Conservation (phyloP, 2,113 vertebrate genomes). For the Sisor rabdophorus region DNA sequence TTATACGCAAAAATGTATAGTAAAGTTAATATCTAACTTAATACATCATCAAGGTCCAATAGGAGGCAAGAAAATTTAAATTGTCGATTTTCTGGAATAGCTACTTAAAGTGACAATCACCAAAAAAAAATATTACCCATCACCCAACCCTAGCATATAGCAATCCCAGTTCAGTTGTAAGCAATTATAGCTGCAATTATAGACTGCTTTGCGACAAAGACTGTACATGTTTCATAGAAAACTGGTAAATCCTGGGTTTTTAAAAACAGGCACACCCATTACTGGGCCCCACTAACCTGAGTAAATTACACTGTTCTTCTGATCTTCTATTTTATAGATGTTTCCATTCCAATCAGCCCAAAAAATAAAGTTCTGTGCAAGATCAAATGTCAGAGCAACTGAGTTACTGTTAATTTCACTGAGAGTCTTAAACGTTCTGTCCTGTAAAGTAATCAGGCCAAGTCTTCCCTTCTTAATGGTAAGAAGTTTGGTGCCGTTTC, state of each 20-base stretch:
- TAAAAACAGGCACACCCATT: no score
- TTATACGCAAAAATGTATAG: no score
- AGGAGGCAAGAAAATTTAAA: no score
- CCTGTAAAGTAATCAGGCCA: constrained; percentile 70
- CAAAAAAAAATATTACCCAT: no score
- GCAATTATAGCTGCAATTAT: not conserved
- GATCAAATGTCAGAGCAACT: constrained; percentile 70
- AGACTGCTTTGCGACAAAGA: no score
- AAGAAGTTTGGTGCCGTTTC: constrained; percentile 68
- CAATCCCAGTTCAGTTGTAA: not conserved
- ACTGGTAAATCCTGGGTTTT: no score
- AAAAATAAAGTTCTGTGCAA: constrained; percentile 67
- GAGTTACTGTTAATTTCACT: constrained; percentile 54
- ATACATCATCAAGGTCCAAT: no score
- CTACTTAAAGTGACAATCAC: no score
- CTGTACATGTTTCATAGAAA: no score
- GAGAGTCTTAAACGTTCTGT: constrained; percentile 61
- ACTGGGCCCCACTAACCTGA: constrained; percentile 62
- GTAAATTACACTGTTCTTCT: constrained; percentile 60
- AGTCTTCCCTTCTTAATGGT: constrained; percentile 62
- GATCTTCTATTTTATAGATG: constrained; percentile 65
- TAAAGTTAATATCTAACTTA: no score
- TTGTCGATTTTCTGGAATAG: no score
- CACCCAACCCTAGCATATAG: no score
- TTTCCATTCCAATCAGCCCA: constrained; percentile 76